phyloP scores from a whole-genome alignment of 2,113 vertebrate genomes.

The Turdus rufiventris region DNA sequence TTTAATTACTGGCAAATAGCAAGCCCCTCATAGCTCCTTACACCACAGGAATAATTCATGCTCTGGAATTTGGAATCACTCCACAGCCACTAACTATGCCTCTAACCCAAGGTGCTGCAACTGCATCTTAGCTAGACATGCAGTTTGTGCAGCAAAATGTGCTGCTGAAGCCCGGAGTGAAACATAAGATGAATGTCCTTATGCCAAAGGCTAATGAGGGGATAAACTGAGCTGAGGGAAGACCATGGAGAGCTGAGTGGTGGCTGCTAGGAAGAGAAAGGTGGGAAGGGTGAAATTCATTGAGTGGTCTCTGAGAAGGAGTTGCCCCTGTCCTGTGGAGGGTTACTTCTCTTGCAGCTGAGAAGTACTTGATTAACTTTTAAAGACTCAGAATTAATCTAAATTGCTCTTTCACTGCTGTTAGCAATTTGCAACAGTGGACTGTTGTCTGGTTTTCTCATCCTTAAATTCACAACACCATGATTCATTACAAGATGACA shows the following conservation, averaged over 20 bases:
- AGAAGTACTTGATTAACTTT: not conserved
- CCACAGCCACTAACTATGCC: not conserved
- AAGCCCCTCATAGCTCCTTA: not conserved
- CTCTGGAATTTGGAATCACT: not conserved
- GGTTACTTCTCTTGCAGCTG: not conserved
- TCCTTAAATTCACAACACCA: not conserved
- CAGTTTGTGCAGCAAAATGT: not conserved
- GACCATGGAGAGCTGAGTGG: not conserved
- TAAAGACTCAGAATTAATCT: not conserved
- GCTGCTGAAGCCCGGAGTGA: not conserved
- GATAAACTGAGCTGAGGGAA: not conserved
- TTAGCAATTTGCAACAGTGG: not conserved
- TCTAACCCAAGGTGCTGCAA: not conserved
- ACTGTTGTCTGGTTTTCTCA: not conserved
- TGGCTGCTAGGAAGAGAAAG: not conserved
- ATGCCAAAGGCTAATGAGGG: not conserved
- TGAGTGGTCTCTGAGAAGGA: not conserved
- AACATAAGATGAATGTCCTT: not conserved
- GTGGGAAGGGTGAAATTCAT: not conserved
- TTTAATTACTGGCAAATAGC: not conserved
- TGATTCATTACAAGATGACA: not conserved
- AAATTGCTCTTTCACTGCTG: not conserved
- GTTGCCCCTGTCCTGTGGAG: not conserved
- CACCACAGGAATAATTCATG: not conserved
- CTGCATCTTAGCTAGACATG: not conserved